These are phyloP conservation scores for Fistularia commersonii DNA, from an alignment of 2,797 vertebrate species.

Conservation along the genomic window DNA sequence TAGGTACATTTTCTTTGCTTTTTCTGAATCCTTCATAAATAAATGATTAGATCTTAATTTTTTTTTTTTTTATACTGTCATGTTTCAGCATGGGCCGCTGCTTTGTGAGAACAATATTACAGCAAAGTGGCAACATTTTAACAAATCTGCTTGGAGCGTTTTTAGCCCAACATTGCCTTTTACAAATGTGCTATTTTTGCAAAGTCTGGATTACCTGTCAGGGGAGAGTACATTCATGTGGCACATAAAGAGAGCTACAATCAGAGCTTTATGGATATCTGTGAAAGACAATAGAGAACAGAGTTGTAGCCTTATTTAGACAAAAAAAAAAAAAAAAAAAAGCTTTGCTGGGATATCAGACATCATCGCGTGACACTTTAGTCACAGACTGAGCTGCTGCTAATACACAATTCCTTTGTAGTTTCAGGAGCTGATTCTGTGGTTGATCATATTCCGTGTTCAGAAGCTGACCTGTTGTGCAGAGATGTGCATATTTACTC, in stretches of 20 bases:
- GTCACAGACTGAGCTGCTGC: conserved; percentile 53
- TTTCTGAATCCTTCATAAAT: too few species aligned
- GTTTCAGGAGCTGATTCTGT: conserved; percentile 51
- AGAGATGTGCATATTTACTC: conserved; percentile 71
- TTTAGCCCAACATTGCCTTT: too few species aligned
- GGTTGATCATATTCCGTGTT: conserved; percentile 62
- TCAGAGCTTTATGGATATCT: conserved; percentile 57
- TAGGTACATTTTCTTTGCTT: too few species aligned
- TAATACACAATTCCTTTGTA: conserved; percentile 74
- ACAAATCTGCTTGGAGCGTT: too few species aligned
- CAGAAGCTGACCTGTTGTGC: conserved; percentile 70
- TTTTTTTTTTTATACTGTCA: too few species aligned
- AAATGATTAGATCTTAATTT: too few species aligned
- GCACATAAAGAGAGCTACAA: conserved; percentile 55
- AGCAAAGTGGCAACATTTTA: conserved; percentile 14
- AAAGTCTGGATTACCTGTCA: conserved; percentile 59
- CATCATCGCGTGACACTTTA: conserved; percentile 58
- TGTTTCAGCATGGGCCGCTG: too few species aligned
- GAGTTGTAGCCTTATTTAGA: conserved; percentile 63
- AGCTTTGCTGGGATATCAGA: conserved; percentile 55
- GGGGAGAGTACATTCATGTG: conserved; percentile 53
- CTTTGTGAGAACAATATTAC: conserved; percentile 14
- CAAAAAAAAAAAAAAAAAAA: conserved; percentile 30
- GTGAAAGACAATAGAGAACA: conserved; percentile 57
- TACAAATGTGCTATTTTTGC: conserved; percentile 64